A percentile compares a stretch with the other conserved stretches of the same genome.
Evolutionary conservation across 2,797 vertebrate genomes (phyloP).

Genomic region (Pseudochirops cupreus): DNA sequence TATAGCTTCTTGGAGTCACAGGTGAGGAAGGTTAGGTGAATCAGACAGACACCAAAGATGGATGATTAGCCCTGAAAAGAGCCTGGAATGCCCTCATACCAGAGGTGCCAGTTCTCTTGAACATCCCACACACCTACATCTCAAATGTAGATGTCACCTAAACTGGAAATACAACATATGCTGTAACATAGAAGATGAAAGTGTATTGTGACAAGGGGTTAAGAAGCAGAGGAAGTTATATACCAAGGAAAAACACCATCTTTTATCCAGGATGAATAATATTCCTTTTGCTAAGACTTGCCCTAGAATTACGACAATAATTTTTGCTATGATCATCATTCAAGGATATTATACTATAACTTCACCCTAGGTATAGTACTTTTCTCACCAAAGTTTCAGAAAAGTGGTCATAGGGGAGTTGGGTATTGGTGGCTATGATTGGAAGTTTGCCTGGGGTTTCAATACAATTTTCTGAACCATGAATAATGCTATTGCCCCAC

Average conservation of each 20-base stretch:
- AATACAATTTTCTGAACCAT: background rate
- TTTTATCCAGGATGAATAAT: background rate
- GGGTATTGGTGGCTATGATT: background rate
- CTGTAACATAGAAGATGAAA: background rate
- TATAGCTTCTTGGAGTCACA: background rate
- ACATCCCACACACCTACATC: background rate
- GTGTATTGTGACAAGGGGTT: background rate
- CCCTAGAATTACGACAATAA: background rate
- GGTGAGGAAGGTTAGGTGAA: background rate
- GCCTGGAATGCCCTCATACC: background rate
- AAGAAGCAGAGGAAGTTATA: background rate
- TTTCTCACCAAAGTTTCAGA: background rate
- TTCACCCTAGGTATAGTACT: background rate
- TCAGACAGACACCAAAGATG: background rate
- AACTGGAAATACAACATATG: background rate
- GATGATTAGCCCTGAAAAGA: background rate
- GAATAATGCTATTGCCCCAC: background rate
- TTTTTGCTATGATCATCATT: background rate
- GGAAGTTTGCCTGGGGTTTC: background rate
- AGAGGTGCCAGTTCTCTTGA: background rate
- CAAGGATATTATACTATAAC: background rate
- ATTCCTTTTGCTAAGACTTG: background rate
- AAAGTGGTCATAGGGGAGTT: slow-evolving; percentile 16
- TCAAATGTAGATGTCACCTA: background rate
- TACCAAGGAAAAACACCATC: background rate